Evolutionary conservation across 2,113 vertebrate species (phyloP), one percentile per base, ranked within the genome.

Genomic region (Tinamus guttatus): DNA sequence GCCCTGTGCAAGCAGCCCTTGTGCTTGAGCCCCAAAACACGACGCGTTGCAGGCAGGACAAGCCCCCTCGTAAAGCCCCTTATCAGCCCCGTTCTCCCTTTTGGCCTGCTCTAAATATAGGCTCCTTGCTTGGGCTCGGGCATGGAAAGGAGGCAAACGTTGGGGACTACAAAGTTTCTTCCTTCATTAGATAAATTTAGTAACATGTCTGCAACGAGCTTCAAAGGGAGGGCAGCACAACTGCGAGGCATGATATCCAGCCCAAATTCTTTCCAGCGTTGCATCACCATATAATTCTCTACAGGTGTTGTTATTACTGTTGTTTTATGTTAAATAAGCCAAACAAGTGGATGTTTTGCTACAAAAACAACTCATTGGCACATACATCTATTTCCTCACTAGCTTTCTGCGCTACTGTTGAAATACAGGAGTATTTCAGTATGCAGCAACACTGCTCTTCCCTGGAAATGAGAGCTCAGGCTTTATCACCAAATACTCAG

Each of bases 141-240:
- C 16, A 2, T 7, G 60, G 79, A 85, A 75, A 94, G 62, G 56
- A 96, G 71, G 30, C 19, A 32, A 86, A 47, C 43, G 40, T 87
- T 85, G 58, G 59, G 63, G 85, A 63, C 40, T 43, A 81, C 78
- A 96, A 54, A 92, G 19, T 80, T 93, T 83, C 83, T 49, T 47
- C 89, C 70, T 69, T 30, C 27, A 38, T 67, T 40, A 85, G 92
- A 83, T 85, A 70, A 95, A 67, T 51, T 47, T 3, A 87, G 75
- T 43, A 58, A 84, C 2, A 20, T 25, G 4, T 22, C 89, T 83
- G 74, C 9, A 11, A 7, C 3, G 63, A 85, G 70, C 21, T 67
- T 81, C 8, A 60, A 69, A 59, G 90, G 18, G 13, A 51, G 8
- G 79, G 84, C 13, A 87, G 24, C 41, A 19, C n/a, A 81, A 58